Evolutionary conservation across 1,140 invertebrate genomes (phyloP), one percentile per base, ranked within the genome.

Genomic region (Neotoxoptera formosana): DNA sequence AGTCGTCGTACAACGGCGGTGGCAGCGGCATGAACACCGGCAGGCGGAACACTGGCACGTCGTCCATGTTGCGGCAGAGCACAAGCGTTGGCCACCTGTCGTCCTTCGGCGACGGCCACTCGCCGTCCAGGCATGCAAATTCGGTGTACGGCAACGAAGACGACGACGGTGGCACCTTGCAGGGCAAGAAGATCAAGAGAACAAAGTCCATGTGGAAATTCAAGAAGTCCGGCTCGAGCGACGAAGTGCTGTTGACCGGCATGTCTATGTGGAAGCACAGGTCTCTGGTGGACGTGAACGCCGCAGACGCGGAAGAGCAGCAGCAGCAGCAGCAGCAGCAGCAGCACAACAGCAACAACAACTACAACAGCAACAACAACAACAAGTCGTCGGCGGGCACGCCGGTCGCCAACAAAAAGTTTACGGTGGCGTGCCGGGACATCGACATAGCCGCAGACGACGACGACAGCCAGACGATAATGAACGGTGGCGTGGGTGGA

Each of bases 241-340:
- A 97, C 56, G 96, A 96, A 93, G 97, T 98, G 17, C 95, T 98
- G 17, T 95, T 98, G 83, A 97, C 97, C 94, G 97, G 97, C 1
- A 98, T 98, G 97, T 96, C 97, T 0, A 95, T 98, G 30, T 98
- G 97, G 97, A 97, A 97, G 94, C 97, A 98, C 95, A 95, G 97
- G n/a, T 97, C 98, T 90, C 95, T 98, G 83, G 97, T 98, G 0
- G 97, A 97, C 95, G 96, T 96, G 94, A 94, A 96, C 95, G 95
- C 95, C 96, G 95, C 95, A 95, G 95, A 86, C 94, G 88, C 94
- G 51, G 94, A 94, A 6, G 47, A 93, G 20, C 47, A 95, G 14
- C 94, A 95, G 56, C 76, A 95, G 94, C 94, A 96, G 95, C 86
- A 95, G 95, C 93, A 94, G 53, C 87, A 94, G 48, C 34, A 94